A percentile compares a stretch with the other conserved stretches of the same genome.
These are phyloP conservation scores for Misgurnus anguillicaudatus DNA, from an alignment of 2,113 vertebrate species.

Conservation along the genomic window DNA sequence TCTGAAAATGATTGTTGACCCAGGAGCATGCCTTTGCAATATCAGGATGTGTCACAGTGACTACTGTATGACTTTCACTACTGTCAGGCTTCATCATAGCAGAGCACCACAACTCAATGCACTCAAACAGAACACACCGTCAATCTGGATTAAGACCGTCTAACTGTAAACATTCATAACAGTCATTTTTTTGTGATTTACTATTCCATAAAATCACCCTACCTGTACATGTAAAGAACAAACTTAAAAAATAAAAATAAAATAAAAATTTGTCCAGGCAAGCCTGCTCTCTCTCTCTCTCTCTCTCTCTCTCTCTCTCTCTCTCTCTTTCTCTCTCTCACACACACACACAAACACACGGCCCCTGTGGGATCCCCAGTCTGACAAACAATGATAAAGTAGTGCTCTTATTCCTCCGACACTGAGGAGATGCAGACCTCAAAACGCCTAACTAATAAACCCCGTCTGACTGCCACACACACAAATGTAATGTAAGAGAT, in stretches of 20 bases:
- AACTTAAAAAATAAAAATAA: background rate
- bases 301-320: background rate
- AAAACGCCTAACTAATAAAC: slow-evolving; percentile 85
- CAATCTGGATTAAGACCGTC: no score
- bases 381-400: slow-evolving; percentile 99
- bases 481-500: slow-evolving; percentile 21
- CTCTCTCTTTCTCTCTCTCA: background rate
- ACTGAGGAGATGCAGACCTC: slow-evolving; percentile 83
- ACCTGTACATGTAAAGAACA: no score
- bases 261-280: background rate
- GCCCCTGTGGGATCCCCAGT: slow-evolving; percentile 77
- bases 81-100: no score
- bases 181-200: no score
- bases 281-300: background rate
- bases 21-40: no score
- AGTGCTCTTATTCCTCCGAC: slow-evolving; percentile 83
- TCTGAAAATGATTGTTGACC: no score
- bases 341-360: slow-evolving; percentile 22
- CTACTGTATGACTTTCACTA: no score
- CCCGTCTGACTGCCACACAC: slow-evolving; percentile 72
- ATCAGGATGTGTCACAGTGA: no score
- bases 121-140: no score
- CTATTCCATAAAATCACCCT: no score
- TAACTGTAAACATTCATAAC: no score
- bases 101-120: no score